Evolutionary conservation across 2,888 invertebrate genomes (phyloP), one percentile per base, ranked within the genome.

Genomic region (Harmothoe impar): DNA sequence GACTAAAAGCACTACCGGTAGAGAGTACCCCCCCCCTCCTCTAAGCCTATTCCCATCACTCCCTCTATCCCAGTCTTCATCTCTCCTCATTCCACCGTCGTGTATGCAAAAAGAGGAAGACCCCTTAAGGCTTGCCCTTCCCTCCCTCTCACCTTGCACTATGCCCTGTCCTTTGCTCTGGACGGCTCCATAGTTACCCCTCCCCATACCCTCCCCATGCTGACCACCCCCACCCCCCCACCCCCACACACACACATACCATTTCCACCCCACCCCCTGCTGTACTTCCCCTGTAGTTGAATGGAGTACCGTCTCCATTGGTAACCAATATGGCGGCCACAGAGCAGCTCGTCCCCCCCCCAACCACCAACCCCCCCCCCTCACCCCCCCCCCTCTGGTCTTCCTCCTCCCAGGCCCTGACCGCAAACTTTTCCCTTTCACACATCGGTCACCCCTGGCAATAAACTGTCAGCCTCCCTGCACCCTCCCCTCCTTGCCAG

Each of bases 361-460:
- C 54, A 17, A 62, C 62, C 62, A 3, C 7, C 12, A 3, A 1
- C 43, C 43, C 43, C 43, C 43, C 43, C 43, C 43, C 43, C 3
- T 10, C 3, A 3, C 3, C 43, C 3, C 3, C 43, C 43, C 43
- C 43, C 43, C 10, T 10, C 43, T 10, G 5, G 5, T 10, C 5
- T 3, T 3, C 62, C n/a, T 20, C 3, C 62, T 62, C 62, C 62
- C 62, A 62, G 62, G 20, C 62, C 62, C 43, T 84, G 84, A 84
- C 84, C 84, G 84, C 84, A 84, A 84, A 84, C 84, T 84, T 84
- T 84, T 84, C 43, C 84, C 33, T 84, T 84, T 84, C 84, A 84
- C 35, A 20, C 43, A 35, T 3, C 43, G 43, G 84, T 84, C 84
- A 84, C 84, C 84, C 84, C 51, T 84, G 51, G 84, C 84, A 84